Base-by-base conservation (phyloP, 1,140 invertebrate species). In the Pinna nobilis region DNA sequence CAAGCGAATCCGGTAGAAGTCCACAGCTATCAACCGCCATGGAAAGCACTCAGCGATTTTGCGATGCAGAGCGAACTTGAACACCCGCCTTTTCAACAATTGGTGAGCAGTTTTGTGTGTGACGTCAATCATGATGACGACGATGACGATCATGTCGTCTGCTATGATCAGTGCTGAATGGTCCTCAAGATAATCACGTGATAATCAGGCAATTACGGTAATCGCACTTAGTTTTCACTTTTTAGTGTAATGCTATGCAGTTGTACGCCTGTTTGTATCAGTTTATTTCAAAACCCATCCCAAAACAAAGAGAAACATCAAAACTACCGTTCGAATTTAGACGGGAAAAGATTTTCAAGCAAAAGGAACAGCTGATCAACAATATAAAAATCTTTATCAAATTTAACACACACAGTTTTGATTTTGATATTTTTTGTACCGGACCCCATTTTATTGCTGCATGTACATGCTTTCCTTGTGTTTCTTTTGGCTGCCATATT, bases 11-110 rank as follows among this genome's bases (percentile, higher is more conserved):
- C 82, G 9, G 91, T 97, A 39, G 95, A 97, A 88, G 96, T 98
- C 35, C 96, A 97, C 82, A 95, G 95, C 69, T 98, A 98, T 91
- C 97, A 98, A 90, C 96, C 97, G 47, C 97, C 87, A 44, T 98
- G 97, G 97, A 98, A 98, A 90, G 95, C 96, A 49, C 93, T 98
- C 20, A 94, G 94, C 35, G 97, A 98, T 86, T 98, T 98, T 90
- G 97, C 96, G 63, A 92, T 97, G 76, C 95, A 98, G 88, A 95
- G 95, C 2, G 96, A 98, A 89, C 91, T 98, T 11, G 97, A 98
- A 74, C 82, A 94, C 68, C 95, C 96, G 7, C 95, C 97, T 71
- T 98, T 98, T 90, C 97, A 98, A 87, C 97, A 98, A 87, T 92
- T 98, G 76, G 95, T 98, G 78, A 98, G 95, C 88, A 77, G 77